phyloP scores from a whole-genome alignment of 92 coral and sea anemone species.

The Porites divaricata region DNA sequence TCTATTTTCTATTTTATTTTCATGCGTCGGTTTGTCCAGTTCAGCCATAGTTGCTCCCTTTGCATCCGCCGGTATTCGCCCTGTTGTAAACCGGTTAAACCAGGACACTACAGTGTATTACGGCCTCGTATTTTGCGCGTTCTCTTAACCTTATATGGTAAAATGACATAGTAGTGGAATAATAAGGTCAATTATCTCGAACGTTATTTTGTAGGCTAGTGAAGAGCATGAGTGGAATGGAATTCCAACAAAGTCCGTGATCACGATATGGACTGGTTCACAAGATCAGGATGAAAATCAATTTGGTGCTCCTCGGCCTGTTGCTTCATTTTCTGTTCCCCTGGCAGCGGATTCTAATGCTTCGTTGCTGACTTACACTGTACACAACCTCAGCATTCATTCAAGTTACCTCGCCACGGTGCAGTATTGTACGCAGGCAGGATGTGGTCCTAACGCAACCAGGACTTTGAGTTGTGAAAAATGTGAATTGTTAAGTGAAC shows the following conservation, averaged over 20 bases:
- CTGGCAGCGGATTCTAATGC: constrained; percentile 21
- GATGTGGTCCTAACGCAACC: constrained; percentile 12
- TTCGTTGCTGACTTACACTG: background rate
- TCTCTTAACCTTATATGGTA: too few species aligned
- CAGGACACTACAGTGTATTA: too few species aligned
- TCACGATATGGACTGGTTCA: constrained; percentile 4
- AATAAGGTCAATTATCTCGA: too few species aligned
- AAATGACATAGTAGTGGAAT: too few species aligned
- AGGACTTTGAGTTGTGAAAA: constrained; percentile 10
- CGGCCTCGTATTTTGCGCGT: too few species aligned
- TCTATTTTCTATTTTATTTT: too few species aligned
- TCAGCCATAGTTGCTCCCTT: too few species aligned
- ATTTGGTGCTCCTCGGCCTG: background rate
- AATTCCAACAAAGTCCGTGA: constrained; percentile 13
- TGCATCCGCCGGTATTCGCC: too few species aligned
- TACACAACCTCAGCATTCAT: background rate
- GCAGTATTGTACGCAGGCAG: constrained; percentile 39
- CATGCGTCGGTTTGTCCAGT: too few species aligned
- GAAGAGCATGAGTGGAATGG: constrained; percentile 16
- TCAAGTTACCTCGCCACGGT: background rate
- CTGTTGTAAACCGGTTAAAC: too few species aligned
- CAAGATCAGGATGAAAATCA: background rate
- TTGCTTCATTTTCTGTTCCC: background rate
- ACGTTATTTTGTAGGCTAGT: background rate
- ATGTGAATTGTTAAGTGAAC: background rate